Base-by-base conservation (phyloP, 2,888 invertebrate species). In the Physocephala rufipes region DNA sequence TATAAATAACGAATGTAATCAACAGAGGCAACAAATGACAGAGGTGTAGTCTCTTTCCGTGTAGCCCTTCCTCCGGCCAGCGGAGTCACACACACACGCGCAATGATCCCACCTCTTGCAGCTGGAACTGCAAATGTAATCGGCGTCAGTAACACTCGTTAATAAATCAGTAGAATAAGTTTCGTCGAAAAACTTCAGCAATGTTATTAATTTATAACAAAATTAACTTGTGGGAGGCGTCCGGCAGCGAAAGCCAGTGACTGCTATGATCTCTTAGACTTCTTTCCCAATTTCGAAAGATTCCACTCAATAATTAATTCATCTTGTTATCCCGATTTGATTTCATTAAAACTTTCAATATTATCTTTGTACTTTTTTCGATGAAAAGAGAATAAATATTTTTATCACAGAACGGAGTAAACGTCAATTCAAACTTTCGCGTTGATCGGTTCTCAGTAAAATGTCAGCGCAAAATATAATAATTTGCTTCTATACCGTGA, bases 381-480 rank as follows among this genome's bases (percentile, higher is more conserved):
- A 67, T 28, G 47, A 68, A 70, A 63, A 70, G 19, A 43, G 28
- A 61, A 58, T 47, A 62, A 69, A n/a, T n/a, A n/a, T 24, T 51
- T 36, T 36, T 21, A 28, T 19, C 51, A 13, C 59, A 45, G 28
- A 43, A 28, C 28, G 30, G 47, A 49, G 16, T 15, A 24, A 43
- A 15, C 53, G 26, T 61, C 47, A 21, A 16, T 9, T 36, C 24
- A 66, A 61, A 47, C 21, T 47, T 61, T 68, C 21, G 49, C 62
- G 68, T 68, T 67, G 16, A 61, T 61, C 84, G 89, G 90, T 85
- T 86, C 87, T 75, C 85, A 82, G 78, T 87, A 87, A 63, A 63
- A 62, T 82, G 89, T 88, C 67, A 67, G 67, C 67, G 59, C 59
- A 21, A 24, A 58, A n/a, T 1, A 16, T n/a, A n/a, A n/a, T n/a